Evolutionary conservation across 2,797 vertebrate genomes (phyloP), one percentile per base, ranked within the genome.

Genomic region (Labeo calbasu): DNA sequence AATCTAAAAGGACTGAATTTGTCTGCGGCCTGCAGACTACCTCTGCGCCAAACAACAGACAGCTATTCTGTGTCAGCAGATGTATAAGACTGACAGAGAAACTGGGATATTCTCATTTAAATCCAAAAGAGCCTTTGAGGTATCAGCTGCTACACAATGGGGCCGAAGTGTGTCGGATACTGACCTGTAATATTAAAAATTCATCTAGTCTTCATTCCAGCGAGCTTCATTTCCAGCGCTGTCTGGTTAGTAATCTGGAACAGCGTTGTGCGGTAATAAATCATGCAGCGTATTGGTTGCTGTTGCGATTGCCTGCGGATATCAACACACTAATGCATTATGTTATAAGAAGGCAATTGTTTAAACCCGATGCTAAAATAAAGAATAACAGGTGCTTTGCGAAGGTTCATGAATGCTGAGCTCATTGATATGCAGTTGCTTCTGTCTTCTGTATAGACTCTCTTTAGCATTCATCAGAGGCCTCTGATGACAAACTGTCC

Each of bases 401-500:
- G 8, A n/a, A 57, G 28, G 51, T 57, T 15, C 51, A 8, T 65
- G 59, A 82, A 43, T 40, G 21, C 71, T 63, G 19, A 61, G 40
- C 75, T 78, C 76, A 79, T 79, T 84, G 66, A 71, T 84, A 84
- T 84, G 76, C 83, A 2, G 0, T 46, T 53, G 66, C 82, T 53
- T 50, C 46, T 4, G 25, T 59, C 25, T 69, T 70, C 66, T 71
- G 46, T 36, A 72, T 78, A 40, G 66, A 40, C 21, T 77, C 69
- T 79, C 23, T 57, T 86, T 83, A 83, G 51, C 70, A 86, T 86
- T 86, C 81, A 83, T 83, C 57, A 19, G 68, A 83, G 43, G 21
- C 5, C 68, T 25, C 77, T 25, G 81, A 79, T 83, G 81, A 86
- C 82, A 83, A 83, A 83, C 81, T 79, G 77, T 83, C 81, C 61